phyloP scores from a whole-genome alignment of 2,888 invertebrate species.

The Oligia fasciuncula region DNA sequence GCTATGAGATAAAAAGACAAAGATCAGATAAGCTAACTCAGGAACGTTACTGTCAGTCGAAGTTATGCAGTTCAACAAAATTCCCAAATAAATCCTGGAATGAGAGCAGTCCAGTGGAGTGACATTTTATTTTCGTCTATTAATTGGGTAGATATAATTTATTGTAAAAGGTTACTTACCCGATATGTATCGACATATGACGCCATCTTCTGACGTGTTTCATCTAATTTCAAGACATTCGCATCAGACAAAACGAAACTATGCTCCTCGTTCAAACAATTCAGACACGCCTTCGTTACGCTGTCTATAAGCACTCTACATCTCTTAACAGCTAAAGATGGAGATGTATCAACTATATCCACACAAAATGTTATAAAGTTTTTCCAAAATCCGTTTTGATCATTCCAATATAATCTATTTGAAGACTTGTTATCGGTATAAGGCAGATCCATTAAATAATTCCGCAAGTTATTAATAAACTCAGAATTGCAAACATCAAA shows the following conservation, averaged over 20 bases:
- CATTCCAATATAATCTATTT: slow-evolving; percentile 78
- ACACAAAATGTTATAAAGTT: slow-evolving; percentile 79
- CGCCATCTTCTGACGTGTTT: slow-evolving; percentile 71
- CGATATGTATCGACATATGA: slow-evolving; percentile 70
- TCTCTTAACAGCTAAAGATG: slow-evolving; percentile 77
- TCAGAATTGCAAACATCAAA: slow-evolving; percentile 80
- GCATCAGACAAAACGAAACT: slow-evolving; percentile 72
- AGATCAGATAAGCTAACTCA: not conserved
- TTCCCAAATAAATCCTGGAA: not conserved
- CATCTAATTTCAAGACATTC: slow-evolving; percentile 67
- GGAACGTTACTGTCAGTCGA: not conserved
- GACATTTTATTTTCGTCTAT: not conserved
- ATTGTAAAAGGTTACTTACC: slow-evolving; percentile 63
- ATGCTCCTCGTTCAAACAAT: slow-evolving; percentile 73
- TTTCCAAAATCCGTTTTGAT: slow-evolving; percentile 80
- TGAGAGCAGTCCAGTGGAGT: not conserved
- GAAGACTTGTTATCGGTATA: slow-evolving; percentile 64
- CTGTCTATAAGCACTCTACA: slow-evolving; percentile 80
- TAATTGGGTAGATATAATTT: not conserved
- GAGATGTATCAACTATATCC: slow-evolving; percentile 78
- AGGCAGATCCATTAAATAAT: slow-evolving; percentile 81
- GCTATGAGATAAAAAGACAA: slow-evolving; percentile 7
- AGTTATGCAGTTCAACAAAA: not conserved
- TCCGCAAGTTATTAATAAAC: slow-evolving; percentile 75
- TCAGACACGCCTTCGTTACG: slow-evolving; percentile 75